phyloP scores from a whole-genome alignment of 1,140 invertebrate species.

The Bombus breviceps region DNA sequence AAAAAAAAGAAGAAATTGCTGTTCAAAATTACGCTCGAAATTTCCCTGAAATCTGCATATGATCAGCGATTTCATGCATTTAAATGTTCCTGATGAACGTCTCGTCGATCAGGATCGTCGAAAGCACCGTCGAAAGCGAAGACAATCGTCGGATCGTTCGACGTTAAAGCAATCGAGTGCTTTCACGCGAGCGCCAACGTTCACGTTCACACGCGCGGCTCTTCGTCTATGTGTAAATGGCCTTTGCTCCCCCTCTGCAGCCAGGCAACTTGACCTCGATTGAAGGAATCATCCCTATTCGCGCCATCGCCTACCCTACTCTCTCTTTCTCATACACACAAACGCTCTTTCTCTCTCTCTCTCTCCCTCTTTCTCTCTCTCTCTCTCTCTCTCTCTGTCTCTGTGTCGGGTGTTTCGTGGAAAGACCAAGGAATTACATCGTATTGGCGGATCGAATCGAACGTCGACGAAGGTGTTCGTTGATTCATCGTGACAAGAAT shows the following conservation, averaged over 20 bases:
- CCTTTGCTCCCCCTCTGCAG: not conserved
- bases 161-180: constrained; percentile 6
- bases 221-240: constrained; percentile 1
- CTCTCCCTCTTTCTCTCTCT: fast-evolving
- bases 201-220: not conserved
- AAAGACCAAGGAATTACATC: not conserved
- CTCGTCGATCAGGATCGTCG: not conserved
- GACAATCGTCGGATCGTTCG: not conserved
- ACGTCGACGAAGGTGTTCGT: not conserved
- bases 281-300: constrained; percentile 7
- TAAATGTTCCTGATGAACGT: not conserved
- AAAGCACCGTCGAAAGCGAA: not conserved
- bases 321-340: not conserved
- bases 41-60: not conserved
- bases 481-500: not conserved
- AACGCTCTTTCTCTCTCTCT: not conserved
- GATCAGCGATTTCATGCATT: not conserved
- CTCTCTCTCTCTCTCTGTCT: not conserved
- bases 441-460: not conserved
- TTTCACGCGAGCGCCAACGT: not conserved
- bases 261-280: constrained; percentile 11
- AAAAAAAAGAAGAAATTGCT: no score
- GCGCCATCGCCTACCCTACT: not conserved
- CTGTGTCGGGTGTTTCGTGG: not conserved
- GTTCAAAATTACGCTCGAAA: no score